Conservation (phyloP, 2,888 invertebrate species). For the Eupithecia dodoneata region DNA sequence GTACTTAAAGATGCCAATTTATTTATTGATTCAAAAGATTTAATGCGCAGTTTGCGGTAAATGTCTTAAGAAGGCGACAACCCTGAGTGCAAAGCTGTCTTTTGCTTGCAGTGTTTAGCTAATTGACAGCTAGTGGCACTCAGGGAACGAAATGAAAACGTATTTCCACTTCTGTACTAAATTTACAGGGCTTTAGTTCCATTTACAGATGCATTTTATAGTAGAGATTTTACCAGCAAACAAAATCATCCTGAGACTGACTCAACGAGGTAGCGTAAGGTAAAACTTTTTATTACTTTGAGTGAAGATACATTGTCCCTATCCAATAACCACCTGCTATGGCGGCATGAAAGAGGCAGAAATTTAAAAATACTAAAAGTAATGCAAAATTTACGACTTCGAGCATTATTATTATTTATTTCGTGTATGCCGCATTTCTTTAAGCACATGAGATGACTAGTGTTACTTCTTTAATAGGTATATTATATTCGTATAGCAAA, state of each 20-base stretch:
- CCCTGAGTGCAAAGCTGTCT: constrained; percentile 15
- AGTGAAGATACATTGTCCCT: not conserved
- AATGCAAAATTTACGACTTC: not conserved
- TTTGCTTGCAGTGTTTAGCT: constrained; percentile 17
- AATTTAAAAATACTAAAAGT: not conserved
- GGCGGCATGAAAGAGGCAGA: not conserved
- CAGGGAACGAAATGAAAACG: constrained; percentile 12
- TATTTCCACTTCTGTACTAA: constrained; percentile 11
- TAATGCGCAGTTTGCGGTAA: constrained; percentile 13
- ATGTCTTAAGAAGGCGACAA: not conserved
- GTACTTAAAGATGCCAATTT: not conserved
- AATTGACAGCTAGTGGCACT: constrained; percentile 16
- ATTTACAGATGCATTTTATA: constrained; percentile 6
- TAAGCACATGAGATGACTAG: not conserved
- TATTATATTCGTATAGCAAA: not conserved
- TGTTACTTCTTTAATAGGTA: not conserved
- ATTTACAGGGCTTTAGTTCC: constrained; percentile 3
- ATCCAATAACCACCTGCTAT: not conserved
- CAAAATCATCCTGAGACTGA: not conserved
- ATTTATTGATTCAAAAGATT: constrained; percentile 10
- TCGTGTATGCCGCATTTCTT: not conserved
- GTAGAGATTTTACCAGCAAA: not conserved
- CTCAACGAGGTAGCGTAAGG: not conserved
- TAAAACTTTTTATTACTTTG: not conserved
- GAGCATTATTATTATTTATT: not conserved